A percentile compares a stretch with the other conserved stretches of the same genome.
These are phyloP conservation scores for Cyprinella venusta DNA, from an alignment of 2,797 vertebrate species.

Conservation along the genomic window DNA sequence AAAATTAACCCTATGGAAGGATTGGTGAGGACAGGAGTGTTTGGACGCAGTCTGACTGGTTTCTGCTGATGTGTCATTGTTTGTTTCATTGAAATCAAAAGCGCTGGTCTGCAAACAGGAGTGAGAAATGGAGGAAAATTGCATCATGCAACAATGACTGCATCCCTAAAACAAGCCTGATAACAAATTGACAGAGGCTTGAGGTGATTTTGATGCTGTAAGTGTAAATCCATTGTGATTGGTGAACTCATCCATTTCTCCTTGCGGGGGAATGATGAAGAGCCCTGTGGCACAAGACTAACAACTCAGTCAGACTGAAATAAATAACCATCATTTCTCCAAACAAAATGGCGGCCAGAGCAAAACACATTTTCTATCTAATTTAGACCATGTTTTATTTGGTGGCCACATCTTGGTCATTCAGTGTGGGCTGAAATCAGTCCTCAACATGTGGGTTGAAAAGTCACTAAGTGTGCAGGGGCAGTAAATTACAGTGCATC, in stretches of 20 bases:
- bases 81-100: conserved; percentile 26
- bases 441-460: conserved; percentile 33
- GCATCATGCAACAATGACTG: conserved; percentile 51
- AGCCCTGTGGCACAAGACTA: conserved; percentile 36
- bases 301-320: conserved; percentile 10
- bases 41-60: conserved; percentile 1
- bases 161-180: conserved; percentile 39
- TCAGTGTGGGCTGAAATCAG: conserved; percentile 19
- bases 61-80: conserved; percentile 6
- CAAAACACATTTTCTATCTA: conserved; percentile 21
- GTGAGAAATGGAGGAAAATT: conserved; percentile 34
- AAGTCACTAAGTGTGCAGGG: conserved; percentile 34
- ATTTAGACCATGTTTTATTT: conserved; percentile 8
- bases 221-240: conserved; percentile 38
- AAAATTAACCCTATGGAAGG: background rate
- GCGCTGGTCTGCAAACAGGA: background rate
- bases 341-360: conserved; percentile 29
- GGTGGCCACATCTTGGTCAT: conserved; percentile 6
- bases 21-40: background rate
- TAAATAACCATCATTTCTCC: conserved; percentile 25
- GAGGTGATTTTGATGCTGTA: conserved; percentile 42
- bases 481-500: conserved; percentile 46
- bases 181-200: conserved; percentile 24
- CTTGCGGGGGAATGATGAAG: conserved; percentile 24
- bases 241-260: conserved; percentile 40